Conservation (phyloP, 2,797 vertebrate species). For the Podarcis lilfordi region DNA sequence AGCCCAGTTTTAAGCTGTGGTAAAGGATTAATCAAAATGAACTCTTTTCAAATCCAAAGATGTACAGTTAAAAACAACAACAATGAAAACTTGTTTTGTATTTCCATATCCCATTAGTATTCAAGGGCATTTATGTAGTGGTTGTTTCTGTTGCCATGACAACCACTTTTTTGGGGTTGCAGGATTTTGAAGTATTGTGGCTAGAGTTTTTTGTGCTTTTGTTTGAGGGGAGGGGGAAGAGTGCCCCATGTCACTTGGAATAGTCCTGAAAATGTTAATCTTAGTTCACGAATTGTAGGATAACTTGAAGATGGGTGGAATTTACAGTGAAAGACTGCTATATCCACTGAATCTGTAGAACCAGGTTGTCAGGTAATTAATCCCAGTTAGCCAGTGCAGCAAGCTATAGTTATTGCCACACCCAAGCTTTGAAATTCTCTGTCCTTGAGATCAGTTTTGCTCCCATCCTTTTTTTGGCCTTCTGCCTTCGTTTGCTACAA, state of each 20-base stretch:
- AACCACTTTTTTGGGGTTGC: not conserved
- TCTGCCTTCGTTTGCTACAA: not conserved
- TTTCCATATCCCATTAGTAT: not conserved
- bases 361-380: not conserved
- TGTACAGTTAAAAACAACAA: not conserved
- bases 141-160: not conserved
- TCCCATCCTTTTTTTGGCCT: not conserved
- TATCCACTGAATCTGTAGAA: not conserved
- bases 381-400: not conserved
- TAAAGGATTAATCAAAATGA: not conserved
- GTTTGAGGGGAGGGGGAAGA: not conserved
- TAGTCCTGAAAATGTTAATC: not conserved
- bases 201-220: not conserved
- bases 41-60: not conserved
- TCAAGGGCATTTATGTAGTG: not conserved
- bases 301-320: slow-evolving; percentile 17
- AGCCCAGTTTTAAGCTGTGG: not conserved
- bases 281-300: not conserved
- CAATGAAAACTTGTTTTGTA: not conserved
- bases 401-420: not conserved
- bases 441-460: not conserved
- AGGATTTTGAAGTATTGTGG: not conserved
- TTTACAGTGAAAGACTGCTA: slow-evolving; percentile 1
- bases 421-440: not conserved
- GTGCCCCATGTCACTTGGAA: not conserved